These are phyloP conservation scores for Bedellia somnulentella DNA, from an alignment of 2,888 invertebrate genomes.

Conservation along the genomic window DNA sequence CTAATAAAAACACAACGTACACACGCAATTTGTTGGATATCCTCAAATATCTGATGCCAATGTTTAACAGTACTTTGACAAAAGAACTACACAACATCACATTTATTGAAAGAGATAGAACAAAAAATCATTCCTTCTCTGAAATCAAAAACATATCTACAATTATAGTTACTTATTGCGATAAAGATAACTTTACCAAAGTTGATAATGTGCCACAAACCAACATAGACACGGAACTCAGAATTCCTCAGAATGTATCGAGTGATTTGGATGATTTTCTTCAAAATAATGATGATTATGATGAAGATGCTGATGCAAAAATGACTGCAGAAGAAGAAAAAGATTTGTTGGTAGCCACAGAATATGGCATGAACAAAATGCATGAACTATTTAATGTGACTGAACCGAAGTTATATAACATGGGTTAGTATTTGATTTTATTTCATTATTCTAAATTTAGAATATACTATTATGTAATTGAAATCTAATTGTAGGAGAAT, in stretches of 20 bases:
- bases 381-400: constrained; percentile 65
- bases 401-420: constrained; percentile 69
- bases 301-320: constrained; percentile 14
- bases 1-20: constrained; percentile 22
- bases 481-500: too few relatives aligned
- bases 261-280: constrained; percentile 15
- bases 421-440: constrained; percentile 65
- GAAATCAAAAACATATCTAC: constrained; percentile 44
- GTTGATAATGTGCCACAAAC: constrained; percentile 16
- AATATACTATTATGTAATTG: too few relatives aligned
- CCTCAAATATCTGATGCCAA: constrained; percentile 45
- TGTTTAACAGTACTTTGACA: constrained; percentile 36
- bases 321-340: constrained; percentile 26
- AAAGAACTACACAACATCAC: constrained; percentile 48
- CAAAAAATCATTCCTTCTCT: constrained; percentile 34
- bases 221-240: constrained; percentile 14
- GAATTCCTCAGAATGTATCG: constrained; percentile 11
- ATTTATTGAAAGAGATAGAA: constrained; percentile 38
- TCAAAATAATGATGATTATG: constrained; percentile 13
- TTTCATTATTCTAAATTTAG: too few relatives aligned
- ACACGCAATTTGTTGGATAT: constrained; percentile 40
- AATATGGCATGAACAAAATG: constrained; percentile 68
- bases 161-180: constrained; percentile 45
- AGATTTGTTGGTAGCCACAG: constrained; percentile 67
- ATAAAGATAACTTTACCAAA: constrained; percentile 28